Evolutionary conservation across 1,140 invertebrate genomes (phyloP), one percentile per base, ranked within the genome.

Genomic region (Globodera ellingtonae): DNA sequence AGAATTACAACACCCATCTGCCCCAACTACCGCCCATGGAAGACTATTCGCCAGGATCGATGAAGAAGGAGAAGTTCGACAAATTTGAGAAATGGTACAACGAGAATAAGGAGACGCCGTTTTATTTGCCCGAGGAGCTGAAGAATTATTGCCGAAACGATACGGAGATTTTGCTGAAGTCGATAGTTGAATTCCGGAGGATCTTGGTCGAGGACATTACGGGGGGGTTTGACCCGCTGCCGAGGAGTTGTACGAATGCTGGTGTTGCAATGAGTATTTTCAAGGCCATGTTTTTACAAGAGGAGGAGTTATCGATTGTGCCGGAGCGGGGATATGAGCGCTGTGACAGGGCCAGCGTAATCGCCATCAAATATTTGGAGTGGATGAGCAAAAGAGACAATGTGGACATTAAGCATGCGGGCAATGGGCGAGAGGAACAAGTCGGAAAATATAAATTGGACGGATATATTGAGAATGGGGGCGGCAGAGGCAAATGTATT

Each of bases 121-220:
- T 70, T 70, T 70, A 70, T 47, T 15, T 70, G 67, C n/a, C n/a
- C 9, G 67, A 70, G 9, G 67, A 70, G 24, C 24, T 70, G 67
- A 35, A 15, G 9, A 70, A 47, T 74, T 74, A 74, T 74, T 46
- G 72, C 59, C 35, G 35, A 15, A 74, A 74, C 59, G 72, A 74
- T 7, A 62, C 59, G 35, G 72, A 74, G n/a, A 74, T 74, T 48
- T 48, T 24, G 24, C 24, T 24, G 24, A 24, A 24, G 24, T 24
- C 24, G 24, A 24, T 24, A 24, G 24, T 24, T 24, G 24, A 24
- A 24, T 24, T 24, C 24, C 24, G 24, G 24, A 24, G 24, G 24
- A 24, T 24, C 24, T 24, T 24, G 24, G 24, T 24, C 24, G 1
- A 24, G 24, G 24, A 24, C 24, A 24, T 24, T 24, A 24, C 24